Base-by-base conservation (phyloP, 2,888 invertebrate species). In the Nemapogon koenigi region DNA sequence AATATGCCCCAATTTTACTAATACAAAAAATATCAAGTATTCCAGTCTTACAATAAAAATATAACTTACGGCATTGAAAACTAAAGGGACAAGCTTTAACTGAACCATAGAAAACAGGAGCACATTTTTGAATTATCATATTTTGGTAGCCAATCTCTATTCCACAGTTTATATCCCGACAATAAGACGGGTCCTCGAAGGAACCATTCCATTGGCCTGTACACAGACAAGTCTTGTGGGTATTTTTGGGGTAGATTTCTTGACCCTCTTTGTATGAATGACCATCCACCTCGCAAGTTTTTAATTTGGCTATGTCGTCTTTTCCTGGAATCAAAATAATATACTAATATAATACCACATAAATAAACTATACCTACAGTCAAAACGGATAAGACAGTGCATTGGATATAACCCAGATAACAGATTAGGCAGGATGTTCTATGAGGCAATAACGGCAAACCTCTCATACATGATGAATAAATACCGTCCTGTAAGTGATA, bases 1-100 rank as follows among this genome's bases (percentile, higher is more conserved):
- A n/a, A n/a, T n/a, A n/a, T n/a, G n/a, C n/a, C n/a, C n/a, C n/a
- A n/a, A n/a, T n/a, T n/a, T n/a, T n/a, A n/a, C n/a, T n/a, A n/a
- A n/a, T n/a, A n/a, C n/a, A n/a, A n/a, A n/a, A n/a, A n/a, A n/a
- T n/a, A n/a, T n/a, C n/a, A n/a, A n/a, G n/a, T n/a, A n/a, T n/a
- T n/a, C n/a, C n/a, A n/a, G n/a, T n/a, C n/a, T n/a, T n/a, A n/a
- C n/a, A n/a, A n/a, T n/a, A n/a, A n/a, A n/a, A n/a, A n/a, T n/a
- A n/a, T n/a, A n/a, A 68, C 81, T 81, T 55, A 82, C 82, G 68
- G 46, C 82, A 82, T 41, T 71, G 59, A 53, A 81, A 82, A 6
- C 57, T 62, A 25, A 69, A 72, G 0, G 82, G 82, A 38, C 82
- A 82, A 37, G 64, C 62, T 4, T 58, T 48, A 41, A 51, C 56